Base-by-base conservation (phyloP, 2,113 vertebrate genomes). In the Piaya cayana region DNA sequence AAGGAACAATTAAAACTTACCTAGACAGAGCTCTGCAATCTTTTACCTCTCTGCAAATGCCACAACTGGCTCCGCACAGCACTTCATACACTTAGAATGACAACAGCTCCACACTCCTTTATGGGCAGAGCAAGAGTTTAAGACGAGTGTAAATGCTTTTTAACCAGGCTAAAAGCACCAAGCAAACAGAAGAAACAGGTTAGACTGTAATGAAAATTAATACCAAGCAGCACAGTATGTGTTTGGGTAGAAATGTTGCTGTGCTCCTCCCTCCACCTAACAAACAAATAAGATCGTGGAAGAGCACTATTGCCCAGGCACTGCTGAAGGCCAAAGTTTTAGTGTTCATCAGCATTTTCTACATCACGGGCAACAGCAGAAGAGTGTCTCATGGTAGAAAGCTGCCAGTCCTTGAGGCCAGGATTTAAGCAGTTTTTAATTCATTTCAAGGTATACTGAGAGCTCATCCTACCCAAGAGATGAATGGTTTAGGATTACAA, bases 121-220 rank as follows among this genome's bases (percentile, higher is more conserved):
- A 37, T 1, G 76, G 3, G 13, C 0, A 1, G 82, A 94, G 87
- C 68, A 74, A 39, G 39, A 39, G 39, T 39, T 86, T 68, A 93
- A 83, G 47, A 49, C 0, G 1, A 83, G 56, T 9, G 0, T 53
- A 76, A 94, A 86, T 71, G 81, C 88, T 93, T 95, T 55, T 67
- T 4, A 71, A 39, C 76, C 36, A 6, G 50, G 74, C 53, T 60
- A 59, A 92, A 96, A 68, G 69, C 92, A 89, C 60, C 87, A 78
- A 1, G 5, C 81, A 87, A 96, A 90, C 84, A 85, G 43, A 95
- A 64, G 90, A 88, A 97, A 96, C 96, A 90, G 94, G 96, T 96
- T 96, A 74, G 94, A 93, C 96, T 78, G 36, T 92, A 59, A 90
- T 2, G 63, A 74, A 63, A 59, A 94, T 68, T 84, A 95, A 85